phyloP scores from a whole-genome alignment of 2,888 invertebrate species.

The Caenorhabditis macrosperma region DNA sequence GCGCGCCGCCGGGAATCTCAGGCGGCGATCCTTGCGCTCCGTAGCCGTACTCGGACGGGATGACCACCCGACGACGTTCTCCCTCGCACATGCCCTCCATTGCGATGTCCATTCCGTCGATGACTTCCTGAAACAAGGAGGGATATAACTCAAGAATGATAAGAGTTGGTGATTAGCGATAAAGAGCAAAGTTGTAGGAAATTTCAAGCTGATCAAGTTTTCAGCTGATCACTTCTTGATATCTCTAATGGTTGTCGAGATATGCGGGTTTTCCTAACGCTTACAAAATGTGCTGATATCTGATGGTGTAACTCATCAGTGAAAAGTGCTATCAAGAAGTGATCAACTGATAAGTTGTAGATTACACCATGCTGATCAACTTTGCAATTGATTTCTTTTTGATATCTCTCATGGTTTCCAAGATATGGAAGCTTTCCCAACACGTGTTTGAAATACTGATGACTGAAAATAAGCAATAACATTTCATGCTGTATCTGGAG shows the following conservation, averaged over 20 bases:
- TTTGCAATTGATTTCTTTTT: too few relatives aligned
- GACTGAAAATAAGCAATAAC: too few relatives aligned
- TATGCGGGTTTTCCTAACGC: background rate
- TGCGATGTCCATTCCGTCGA: conserved; percentile 61
- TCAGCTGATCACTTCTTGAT: background rate
- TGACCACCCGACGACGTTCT: conserved; percentile 57
- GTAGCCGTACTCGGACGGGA: conserved; percentile 59
- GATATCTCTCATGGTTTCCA: too few relatives aligned
- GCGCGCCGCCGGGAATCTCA: conserved; percentile 54
- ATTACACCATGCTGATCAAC: background rate
- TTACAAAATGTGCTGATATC: too few relatives aligned
- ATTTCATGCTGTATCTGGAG: too few relatives aligned
- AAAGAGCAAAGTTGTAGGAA: background rate
- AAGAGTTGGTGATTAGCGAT: background rate
- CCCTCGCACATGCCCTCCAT: conserved; percentile 63
- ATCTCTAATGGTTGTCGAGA: background rate
- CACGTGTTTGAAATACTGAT: too few relatives aligned
- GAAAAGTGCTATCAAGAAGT: too few relatives aligned
- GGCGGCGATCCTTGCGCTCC: conserved; percentile 57
- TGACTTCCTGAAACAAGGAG: conserved; percentile 49
- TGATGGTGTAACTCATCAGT: too few relatives aligned
- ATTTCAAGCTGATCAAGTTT: background rate
- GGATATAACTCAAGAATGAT: background rate
- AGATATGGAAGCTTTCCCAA: too few relatives aligned
- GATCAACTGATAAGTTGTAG: background rate